Evolutionary conservation across 2,888 invertebrate species (phyloP).

Genomic region (Labia minor): DNA sequence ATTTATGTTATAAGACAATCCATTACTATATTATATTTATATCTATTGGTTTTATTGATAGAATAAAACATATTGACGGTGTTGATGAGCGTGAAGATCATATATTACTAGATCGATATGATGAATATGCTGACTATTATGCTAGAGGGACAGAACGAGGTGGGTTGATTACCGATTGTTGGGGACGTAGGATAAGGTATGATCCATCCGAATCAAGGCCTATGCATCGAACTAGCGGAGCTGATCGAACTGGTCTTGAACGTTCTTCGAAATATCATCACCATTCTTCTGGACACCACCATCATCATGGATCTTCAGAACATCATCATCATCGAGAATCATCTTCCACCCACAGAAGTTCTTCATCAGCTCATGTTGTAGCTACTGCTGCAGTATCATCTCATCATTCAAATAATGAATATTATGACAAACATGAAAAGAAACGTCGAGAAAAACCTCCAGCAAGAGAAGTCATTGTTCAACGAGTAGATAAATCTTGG

Average conservation of each 20-base stretch:
- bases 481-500: constrained; percentile 46
- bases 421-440: constrained; percentile 1
- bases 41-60: not conserved
- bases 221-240: not conserved
- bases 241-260: not conserved
- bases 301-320: not conserved
- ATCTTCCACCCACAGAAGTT: not conserved
- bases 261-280: not conserved
- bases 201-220: not conserved
- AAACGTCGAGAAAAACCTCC: constrained; percentile 20
- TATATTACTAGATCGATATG: not conserved
- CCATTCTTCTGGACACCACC: not conserved
- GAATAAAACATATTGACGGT: not conserved
- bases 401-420: not conserved
- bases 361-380: not conserved
- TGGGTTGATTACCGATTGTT: not conserved
- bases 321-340: not conserved
- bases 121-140: constrained; percentile 1
- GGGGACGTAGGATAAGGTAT: not conserved
- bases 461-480: constrained; percentile 64
- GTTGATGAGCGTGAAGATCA: not conserved
- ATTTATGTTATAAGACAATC: not conserved
- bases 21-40: not conserved
- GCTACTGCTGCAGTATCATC: not conserved
- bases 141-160: not conserved